phyloP scores from a whole-genome alignment of 2,888 invertebrate genomes.

The Crematogaster levior region DNA sequence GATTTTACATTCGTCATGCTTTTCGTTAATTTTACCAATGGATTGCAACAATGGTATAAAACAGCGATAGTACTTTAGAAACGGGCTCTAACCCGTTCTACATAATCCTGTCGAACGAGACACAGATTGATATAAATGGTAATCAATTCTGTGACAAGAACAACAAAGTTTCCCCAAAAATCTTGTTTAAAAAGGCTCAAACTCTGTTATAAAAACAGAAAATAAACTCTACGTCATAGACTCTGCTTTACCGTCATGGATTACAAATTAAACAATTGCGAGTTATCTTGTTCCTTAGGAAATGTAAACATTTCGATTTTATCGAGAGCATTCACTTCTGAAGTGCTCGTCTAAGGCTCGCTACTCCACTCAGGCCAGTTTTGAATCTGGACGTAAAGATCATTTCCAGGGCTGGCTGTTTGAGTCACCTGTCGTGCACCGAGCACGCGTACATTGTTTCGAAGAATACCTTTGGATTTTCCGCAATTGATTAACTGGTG shows the following conservation, averaged over 20 bases:
- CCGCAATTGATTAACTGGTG: constrained; percentile 79
- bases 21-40: constrained; percentile 2
- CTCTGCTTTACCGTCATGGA: no score
- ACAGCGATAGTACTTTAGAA: not conserved
- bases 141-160: not conserved
- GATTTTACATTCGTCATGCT: constrained; percentile 29
- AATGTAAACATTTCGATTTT: not conserved
- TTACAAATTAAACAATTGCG: not conserved
- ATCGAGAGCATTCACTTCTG: not conserved
- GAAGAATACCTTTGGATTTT: constrained; percentile 71
- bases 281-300: not conserved
- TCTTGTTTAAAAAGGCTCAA: not conserved
- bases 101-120: not conserved
- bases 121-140: not conserved
- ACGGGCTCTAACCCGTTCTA: not conserved
- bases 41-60: not conserved
- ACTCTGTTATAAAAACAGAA: not conserved
- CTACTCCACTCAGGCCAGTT: constrained; percentile 86
- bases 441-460: constrained; percentile 76
- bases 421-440: constrained; percentile 85
- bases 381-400: constrained; percentile 86
- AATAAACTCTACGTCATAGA: not conserved
- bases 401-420: constrained; percentile 87
- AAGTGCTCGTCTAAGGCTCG: constrained; percentile 38
- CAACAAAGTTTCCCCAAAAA: not conserved